Conservation (phyloP, 2,888 invertebrate genomes). For the Andrena haemorrhoa region DNA sequence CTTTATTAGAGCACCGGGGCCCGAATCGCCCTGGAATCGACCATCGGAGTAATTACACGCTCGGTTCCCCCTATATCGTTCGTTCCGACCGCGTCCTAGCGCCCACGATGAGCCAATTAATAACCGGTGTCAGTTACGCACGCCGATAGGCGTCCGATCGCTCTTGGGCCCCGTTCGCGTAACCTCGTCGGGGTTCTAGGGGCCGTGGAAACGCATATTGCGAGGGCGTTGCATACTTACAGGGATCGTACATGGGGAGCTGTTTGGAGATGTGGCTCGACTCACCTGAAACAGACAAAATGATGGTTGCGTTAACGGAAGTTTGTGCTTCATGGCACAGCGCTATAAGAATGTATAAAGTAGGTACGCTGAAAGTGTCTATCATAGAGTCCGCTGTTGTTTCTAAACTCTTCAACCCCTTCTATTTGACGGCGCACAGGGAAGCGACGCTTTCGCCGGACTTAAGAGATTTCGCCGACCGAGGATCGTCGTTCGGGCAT, state of each 20-base stretch:
- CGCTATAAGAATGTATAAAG: too few relatives aligned
- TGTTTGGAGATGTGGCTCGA: neutral
- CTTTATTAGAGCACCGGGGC: conserved; percentile 33
- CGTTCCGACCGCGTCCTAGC: conserved; percentile 48
- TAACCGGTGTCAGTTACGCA: conserved; percentile 41
- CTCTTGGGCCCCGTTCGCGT: too few relatives aligned
- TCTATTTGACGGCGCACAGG: too few relatives aligned
- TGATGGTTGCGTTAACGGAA: neutral
- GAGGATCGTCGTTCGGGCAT: conserved; percentile 22
- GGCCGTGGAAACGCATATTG: too few relatives aligned
- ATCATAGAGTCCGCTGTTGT: too few relatives aligned
- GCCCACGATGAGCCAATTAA: conserved; percentile 46
- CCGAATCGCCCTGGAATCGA: conserved; percentile 41
- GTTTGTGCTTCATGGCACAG: too few relatives aligned
- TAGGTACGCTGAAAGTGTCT: too few relatives aligned
- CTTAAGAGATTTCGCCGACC: conserved; percentile 7
- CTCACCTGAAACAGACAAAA: neutral
- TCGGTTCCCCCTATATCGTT: conserved; percentile 49
- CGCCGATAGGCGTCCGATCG: conserved; percentile 9
- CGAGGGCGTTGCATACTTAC: neutral
- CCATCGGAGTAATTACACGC: conserved; percentile 66
- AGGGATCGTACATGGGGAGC: neutral
- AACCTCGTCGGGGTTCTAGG: too few relatives aligned
- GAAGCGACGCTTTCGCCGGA: neutral
- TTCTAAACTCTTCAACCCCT: too few relatives aligned